These are phyloP conservation scores for Percina caprodes DNA, from an alignment of 2,113 vertebrate species.

Conservation along the genomic window DNA sequence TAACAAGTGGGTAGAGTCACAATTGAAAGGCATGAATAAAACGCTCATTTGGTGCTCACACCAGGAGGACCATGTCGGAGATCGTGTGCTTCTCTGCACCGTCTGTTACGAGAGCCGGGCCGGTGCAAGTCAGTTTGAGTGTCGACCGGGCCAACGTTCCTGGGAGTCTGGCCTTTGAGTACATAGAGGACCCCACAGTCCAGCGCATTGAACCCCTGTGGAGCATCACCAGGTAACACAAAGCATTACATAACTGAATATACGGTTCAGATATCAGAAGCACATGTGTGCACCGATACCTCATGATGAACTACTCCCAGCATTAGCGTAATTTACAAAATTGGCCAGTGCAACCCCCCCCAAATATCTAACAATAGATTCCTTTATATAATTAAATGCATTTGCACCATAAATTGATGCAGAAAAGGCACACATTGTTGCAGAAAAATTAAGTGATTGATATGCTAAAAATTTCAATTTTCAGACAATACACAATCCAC, in stretches of 20 bases:
- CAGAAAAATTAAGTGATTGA: too few species aligned
- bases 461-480: too few species aligned
- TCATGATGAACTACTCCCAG: not conserved
- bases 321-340: too few species aligned
- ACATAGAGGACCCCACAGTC: conserved; percentile 94
- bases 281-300: too few species aligned
- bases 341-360: too few species aligned
- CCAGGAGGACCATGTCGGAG: conserved; percentile 89
- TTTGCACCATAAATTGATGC: too few species aligned
- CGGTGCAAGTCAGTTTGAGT: conserved; percentile 86
- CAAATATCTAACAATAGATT: too few species aligned
- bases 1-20: conserved; percentile 33
- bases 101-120: conserved; percentile 86
- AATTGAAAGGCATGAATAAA: conserved; percentile 54
- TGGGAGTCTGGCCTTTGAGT: conserved; percentile 89
- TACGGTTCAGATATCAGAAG: not conserved
- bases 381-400: too few species aligned
- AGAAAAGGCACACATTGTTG: too few species aligned
- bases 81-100: conserved; percentile 91
- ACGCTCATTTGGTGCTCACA: conserved; percentile 17
- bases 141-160: conserved; percentile 90
- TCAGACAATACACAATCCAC: not conserved
- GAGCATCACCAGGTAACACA: conserved; percentile 92
- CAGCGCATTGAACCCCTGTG: conserved; percentile 93
- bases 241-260: not conserved